Conservation (phyloP, 1,140 invertebrate genomes). For the Sweltsa coloradensis region DNA sequence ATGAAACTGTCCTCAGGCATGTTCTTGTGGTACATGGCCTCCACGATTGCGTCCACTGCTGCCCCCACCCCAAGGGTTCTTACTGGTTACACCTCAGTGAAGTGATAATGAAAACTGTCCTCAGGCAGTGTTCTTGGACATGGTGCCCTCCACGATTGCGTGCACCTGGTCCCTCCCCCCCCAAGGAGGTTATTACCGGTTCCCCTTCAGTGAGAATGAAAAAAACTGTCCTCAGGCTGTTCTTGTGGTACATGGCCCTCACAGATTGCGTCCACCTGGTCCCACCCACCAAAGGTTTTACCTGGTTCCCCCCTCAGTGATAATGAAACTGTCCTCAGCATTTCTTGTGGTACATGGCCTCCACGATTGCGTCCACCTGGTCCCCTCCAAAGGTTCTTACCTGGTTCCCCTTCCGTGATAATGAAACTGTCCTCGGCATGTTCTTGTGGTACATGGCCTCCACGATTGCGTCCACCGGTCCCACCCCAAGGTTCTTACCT, state of each 20-base stretch:
- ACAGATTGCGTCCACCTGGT: no score
- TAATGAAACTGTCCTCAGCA: not conserved
- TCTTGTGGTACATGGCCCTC: no score
- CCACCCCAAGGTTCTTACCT: conserved; percentile 7
- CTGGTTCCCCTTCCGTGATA: conserved; percentile 10
- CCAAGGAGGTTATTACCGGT: no score
- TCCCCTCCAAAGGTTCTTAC: not conserved
- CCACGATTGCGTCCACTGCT: conserved; percentile 6
- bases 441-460: conserved; percentile 7
- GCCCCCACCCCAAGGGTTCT: no score
- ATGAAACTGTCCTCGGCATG: not conserved
- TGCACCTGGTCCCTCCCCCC: no score
- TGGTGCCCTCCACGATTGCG: no score
- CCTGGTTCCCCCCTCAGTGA: conserved; percentile 10
- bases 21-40: conserved; percentile 7
- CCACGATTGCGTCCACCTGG: conserved; percentile 4
- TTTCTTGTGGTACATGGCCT: conserved; percentile 7
- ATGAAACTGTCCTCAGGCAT: not conserved
- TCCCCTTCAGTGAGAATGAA: no score
- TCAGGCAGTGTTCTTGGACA: no score
- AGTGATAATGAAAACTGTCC: no score
- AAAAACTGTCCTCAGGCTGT: no score
- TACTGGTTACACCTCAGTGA: no score
- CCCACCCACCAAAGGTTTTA: no score
- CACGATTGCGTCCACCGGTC: conserved; percentile 2